These are phyloP conservation scores for Tetraneura akinire DNA, from an alignment of 1,140 invertebrate genomes.

Conservation along the genomic window DNA sequence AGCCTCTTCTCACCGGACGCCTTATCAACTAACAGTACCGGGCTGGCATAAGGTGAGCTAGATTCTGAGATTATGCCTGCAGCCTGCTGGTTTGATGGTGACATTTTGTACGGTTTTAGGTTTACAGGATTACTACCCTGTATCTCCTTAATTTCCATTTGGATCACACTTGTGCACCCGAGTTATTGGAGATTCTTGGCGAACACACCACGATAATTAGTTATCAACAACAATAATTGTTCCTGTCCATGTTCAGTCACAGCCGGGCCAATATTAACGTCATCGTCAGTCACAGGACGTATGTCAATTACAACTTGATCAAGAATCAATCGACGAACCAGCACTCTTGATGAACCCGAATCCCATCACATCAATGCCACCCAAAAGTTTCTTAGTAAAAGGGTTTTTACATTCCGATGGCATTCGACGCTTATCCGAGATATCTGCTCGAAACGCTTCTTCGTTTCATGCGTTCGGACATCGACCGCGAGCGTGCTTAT, in stretches of 20 bases:
- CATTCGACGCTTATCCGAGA: no score
- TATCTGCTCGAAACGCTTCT: no score
- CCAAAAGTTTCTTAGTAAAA: no score
- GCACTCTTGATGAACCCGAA: no score
- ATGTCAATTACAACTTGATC: background rate
- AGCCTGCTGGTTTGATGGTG: conserved; percentile 23
- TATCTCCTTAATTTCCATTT: background rate
- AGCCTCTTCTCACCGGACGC: no score
- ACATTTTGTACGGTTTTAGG: background rate
- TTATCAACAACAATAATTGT: background rate
- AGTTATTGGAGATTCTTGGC: background rate
- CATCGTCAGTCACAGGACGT: background rate
- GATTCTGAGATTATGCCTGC: background rate
- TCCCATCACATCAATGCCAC: no score
- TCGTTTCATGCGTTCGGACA: no score
- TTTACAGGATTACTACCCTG: background rate
- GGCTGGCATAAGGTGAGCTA: conserved; percentile 17
- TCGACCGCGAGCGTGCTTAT: no score
- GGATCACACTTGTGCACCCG: background rate
- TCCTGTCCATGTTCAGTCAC: background rate
- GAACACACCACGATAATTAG: background rate
- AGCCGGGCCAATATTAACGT: background rate
- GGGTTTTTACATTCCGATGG: no score
- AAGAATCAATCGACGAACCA: no score
- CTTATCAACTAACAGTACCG: background rate